These are phyloP conservation scores for Tetramorium simillimum DNA, from an alignment of 1,140 invertebrate genomes.

Conservation along the genomic window DNA sequence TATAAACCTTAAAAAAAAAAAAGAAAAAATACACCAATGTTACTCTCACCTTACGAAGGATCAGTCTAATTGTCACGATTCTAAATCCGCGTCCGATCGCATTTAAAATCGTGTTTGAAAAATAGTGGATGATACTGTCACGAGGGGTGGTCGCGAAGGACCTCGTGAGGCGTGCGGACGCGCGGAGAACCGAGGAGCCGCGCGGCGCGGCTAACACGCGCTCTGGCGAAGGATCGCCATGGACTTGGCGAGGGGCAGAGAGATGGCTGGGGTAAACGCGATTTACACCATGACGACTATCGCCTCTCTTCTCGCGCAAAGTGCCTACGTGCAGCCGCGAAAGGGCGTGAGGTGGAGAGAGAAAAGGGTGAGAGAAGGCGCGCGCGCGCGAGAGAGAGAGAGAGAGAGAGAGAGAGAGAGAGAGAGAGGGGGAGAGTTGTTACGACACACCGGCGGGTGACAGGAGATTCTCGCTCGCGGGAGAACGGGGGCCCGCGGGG, in stretches of 20 bases:
- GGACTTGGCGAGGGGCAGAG: slow-evolving; percentile 63
- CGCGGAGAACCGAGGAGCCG: slow-evolving; percentile 1
- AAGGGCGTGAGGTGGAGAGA: slow-evolving; percentile 1
- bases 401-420: neutral
- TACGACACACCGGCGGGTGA: slow-evolving; percentile 69
- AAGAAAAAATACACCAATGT: neutral
- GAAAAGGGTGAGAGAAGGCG: neutral
- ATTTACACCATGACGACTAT: slow-evolving; percentile 82
- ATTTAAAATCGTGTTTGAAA: neutral
- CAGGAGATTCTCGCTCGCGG: slow-evolving; percentile 53
- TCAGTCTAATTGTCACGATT: neutral
- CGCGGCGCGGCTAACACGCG: slow-evolving; percentile 57
- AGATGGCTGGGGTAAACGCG: slow-evolving; percentile 78
- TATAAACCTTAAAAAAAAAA: neutral
- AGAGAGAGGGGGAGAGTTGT: slow-evolving; percentile 45
- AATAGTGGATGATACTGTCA: neutral
- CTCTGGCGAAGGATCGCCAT: slow-evolving; percentile 72
- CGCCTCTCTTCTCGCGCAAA: slow-evolving; percentile 71
- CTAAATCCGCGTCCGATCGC: neutral
- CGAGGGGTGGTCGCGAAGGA: neutral
- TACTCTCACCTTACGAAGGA: neutral
- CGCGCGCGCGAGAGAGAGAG: neutral
- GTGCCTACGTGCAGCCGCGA: slow-evolving; percentile 61
- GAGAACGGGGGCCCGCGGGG: neutral
- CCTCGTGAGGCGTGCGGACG: neutral